These are phyloP conservation scores for Pecten maximus DNA, from an alignment of 2,888 invertebrate genomes.

Conservation along the genomic window DNA sequence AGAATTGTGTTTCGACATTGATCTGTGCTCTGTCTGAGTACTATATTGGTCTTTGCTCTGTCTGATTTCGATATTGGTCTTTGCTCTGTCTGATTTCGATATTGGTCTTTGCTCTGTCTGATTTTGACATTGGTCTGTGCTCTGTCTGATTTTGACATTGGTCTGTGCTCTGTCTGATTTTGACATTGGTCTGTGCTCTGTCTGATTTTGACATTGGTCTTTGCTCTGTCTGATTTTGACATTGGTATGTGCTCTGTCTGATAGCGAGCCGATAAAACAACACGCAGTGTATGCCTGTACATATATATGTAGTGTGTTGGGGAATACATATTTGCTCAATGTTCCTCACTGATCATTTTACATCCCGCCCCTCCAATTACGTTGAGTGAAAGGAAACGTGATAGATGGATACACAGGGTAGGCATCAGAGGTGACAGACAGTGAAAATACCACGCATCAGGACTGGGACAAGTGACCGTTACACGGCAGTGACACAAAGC, in stretches of 20 bases:
- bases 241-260: not conserved
- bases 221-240: too few species aligned
- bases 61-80: too few species aligned
- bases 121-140: too few species aligned
- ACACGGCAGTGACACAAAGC: not conserved
- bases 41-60: too few species aligned
- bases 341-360: not conserved
- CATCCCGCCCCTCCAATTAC: not conserved
- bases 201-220: too few species aligned
- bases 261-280: not conserved
- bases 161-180: too few species aligned
- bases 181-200: too few species aligned
- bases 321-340: not conserved
- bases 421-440: not conserved
- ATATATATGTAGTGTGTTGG: not conserved
- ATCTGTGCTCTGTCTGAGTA: too few species aligned
- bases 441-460: not conserved
- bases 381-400: not conserved
- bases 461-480: constrained; percentile 13
- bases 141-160: too few species aligned
- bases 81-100: too few species aligned
- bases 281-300: not conserved
- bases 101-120: too few species aligned
- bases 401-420: not conserved
- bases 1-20: too few species aligned